Percentiles rank a stretch among this genome's conserved stretches.
These are phyloP conservation scores for Rana temporaria DNA, from an alignment of 2,113 vertebrate species.

Conservation along the genomic window DNA sequence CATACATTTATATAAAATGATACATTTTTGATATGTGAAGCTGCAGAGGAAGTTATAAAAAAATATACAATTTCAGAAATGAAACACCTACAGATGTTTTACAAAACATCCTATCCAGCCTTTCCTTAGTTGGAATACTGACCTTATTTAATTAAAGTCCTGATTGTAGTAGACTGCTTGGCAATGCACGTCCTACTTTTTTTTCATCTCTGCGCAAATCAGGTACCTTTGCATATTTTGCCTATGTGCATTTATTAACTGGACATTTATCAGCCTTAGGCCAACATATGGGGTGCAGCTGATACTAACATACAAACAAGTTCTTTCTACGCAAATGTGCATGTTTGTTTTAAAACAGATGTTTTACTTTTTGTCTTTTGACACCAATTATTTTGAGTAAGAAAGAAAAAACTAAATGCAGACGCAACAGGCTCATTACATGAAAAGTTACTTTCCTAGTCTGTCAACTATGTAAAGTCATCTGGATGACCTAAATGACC, in stretches of 20 bases:
- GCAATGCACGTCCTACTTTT: slow-evolving; percentile 1
- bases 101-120: no score
- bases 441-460: neutral
- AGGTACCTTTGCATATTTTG: slow-evolving; percentile 48
- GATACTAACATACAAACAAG: slow-evolving; percentile 60
- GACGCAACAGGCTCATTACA: neutral
- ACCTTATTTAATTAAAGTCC: neutral
- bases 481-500: neutral
- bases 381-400: slow-evolving; percentile 55
- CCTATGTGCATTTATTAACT: slow-evolving; percentile 49
- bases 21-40: no score
- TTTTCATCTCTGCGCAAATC: slow-evolving; percentile 47
- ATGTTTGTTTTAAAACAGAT: slow-evolving; percentile 65
- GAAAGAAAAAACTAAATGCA: slow-evolving; percentile 39
- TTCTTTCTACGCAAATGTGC: slow-evolving; percentile 60
- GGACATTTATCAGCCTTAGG: slow-evolving; percentile 50
- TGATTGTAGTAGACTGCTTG: neutral
- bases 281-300: slow-evolving; percentile 62
- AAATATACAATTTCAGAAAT: no score
- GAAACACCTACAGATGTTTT: no score
- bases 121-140: neutral
- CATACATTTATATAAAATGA: no score
- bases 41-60: no score
- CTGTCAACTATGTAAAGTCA: neutral
- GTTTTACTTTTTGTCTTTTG: slow-evolving; percentile 59